Evolutionary conservation across 2,113 vertebrate species (phyloP).

Genomic region (Ceratotherium simum): DNA sequence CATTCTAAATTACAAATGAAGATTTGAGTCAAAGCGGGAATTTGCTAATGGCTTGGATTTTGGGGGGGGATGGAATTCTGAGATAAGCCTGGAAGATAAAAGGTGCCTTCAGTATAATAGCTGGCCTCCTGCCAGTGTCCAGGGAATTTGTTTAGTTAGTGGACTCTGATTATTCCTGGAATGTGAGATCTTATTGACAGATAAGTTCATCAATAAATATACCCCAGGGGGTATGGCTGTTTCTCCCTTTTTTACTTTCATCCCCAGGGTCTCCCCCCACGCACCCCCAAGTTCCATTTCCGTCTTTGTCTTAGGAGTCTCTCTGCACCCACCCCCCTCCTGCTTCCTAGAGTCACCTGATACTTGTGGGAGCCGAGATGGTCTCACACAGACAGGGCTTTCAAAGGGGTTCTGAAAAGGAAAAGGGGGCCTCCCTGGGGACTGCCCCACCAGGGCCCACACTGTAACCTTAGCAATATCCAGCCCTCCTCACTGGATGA

Average conservation of each 20-base stretch:
- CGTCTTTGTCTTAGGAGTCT: conserved; percentile 84
- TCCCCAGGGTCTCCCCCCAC: not conserved
- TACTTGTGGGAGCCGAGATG: conserved; percentile 96
- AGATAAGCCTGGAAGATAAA: conserved; percentile 77
- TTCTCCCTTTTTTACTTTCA: conserved; percentile 70
- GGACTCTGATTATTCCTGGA: conserved; percentile 89
- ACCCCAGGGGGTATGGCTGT: conserved; percentile 84
- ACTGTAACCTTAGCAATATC: conserved; percentile 87
- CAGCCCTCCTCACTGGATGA: conserved; percentile 66
- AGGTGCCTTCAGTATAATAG: conserved; percentile 85
- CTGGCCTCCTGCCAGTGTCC: conserved; percentile 85
- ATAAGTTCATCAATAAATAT: conserved; percentile 85
- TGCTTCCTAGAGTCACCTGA: conserved; percentile 91
- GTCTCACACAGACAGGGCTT: conserved; percentile 94
- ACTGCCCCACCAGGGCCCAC: conserved; percentile 80
- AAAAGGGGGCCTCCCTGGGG: conserved; percentile 90
- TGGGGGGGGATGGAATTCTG: conserved; percentile 37
- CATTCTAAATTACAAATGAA: conserved; percentile 59
- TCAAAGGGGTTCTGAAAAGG: conserved; percentile 95
- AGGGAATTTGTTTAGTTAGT: conserved; percentile 85
- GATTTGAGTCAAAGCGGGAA: conserved; percentile 51
- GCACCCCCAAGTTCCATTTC: conserved; percentile 66
- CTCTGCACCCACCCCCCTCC: conserved; percentile 80
- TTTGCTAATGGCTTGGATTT: conserved; percentile 65
- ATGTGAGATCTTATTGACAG: conserved; percentile 88